Evolutionary conservation across 2,797 vertebrate species (phyloP).

Genomic region (Chaetodon trifasciatus): DNA sequence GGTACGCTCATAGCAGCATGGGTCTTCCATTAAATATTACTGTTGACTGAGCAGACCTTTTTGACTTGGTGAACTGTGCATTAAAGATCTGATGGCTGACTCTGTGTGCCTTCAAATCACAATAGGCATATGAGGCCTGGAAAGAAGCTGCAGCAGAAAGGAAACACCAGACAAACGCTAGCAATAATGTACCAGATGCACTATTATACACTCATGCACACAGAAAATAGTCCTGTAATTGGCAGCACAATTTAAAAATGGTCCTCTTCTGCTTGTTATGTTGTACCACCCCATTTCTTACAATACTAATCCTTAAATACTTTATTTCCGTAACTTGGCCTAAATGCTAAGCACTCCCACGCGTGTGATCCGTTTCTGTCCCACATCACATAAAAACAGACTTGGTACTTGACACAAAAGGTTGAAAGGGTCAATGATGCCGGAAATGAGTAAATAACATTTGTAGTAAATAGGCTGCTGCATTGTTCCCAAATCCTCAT

Average conservation of each 20-base stretch:
- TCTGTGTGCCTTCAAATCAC: neutral
- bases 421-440: constrained; percentile 20
- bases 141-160: constrained; percentile 17
- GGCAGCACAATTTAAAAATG: constrained; percentile 29
- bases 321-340: constrained; percentile 34
- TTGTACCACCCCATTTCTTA: constrained; percentile 21
- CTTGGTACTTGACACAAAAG: constrained; percentile 15
- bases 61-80: neutral
- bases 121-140: constrained; percentile 11
- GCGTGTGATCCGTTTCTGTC: constrained; percentile 12
- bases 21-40: constrained; percentile 7
- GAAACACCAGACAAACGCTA: neutral
- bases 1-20: no score
- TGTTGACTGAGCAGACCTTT: constrained; percentile 5
- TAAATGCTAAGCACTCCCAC: neutral
- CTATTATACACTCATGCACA: neutral
- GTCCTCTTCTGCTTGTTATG: constrained; percentile 6
- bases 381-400: constrained; percentile 1
- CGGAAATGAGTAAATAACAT: constrained; percentile 34
- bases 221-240: constrained; percentile 9
- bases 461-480: constrained; percentile 20
- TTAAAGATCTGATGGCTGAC: constrained; percentile 16
- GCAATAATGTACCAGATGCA: constrained; percentile 26
- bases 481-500: constrained; percentile 38
- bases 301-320: constrained; percentile 23